Base-by-base conservation (phyloP, 1,140 invertebrate genomes). In the Drosophila leontia region DNA sequence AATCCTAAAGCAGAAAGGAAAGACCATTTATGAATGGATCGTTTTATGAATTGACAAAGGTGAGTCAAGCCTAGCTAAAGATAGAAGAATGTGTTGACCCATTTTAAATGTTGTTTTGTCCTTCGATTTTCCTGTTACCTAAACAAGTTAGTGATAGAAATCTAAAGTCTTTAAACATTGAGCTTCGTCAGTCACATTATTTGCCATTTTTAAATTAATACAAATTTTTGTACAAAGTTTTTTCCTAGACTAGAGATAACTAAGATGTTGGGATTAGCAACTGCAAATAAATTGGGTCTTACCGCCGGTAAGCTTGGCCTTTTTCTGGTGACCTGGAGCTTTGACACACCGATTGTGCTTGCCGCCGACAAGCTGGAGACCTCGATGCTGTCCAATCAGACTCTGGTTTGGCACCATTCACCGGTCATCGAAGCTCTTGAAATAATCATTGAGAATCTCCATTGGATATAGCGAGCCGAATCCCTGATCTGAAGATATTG, bases 21-120 rank as follows among this genome's bases (percentile, higher is more conserved):
- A 45, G 45, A 39, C 56, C 12, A 17, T 37, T 71, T 51, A 71
- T 71, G 69, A 71, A 71, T 71, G 69, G 42, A 35, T 34, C 42
- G 19, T 42, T 35, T 47, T 47, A 74, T 75, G 71, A 75, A 75
- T 74, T 23, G 55, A 69, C 23, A 6, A 7, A 15, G 29, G 7
- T 29, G 15, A 42, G 44, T 17, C 7, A 34, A 17, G 26, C 17
- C 17, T 5, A 41, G 37, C 45, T 26, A 26, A 41, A 63, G 23
- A 26, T 35, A 45, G 1, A 29, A 19, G 23, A 3, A 39, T 34
- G 15, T 17, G 15, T 17, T 69, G 63, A 71, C 63, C 39, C 26
- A 68, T 26, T 50, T 64, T 3, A 6, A 17, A 32, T 39, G 23
- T 34, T 34, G 32, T 34, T 3, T 44, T 19, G 4, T 19, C 8